Conservation (phyloP, 2,888 invertebrate species). For the Rhabditophanes sp. region DNA sequence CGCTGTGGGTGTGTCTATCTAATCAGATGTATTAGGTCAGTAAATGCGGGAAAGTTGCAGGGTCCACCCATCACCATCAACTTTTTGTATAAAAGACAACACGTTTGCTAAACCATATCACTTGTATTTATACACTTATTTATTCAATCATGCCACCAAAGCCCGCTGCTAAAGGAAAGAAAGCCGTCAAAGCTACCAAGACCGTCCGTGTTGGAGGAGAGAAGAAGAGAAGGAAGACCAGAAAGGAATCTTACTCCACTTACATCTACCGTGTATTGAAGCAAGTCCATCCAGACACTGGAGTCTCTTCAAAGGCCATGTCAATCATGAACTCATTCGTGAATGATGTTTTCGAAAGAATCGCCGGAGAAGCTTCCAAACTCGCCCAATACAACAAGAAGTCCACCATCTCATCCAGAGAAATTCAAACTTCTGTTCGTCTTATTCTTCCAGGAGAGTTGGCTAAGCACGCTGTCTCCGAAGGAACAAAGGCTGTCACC, state of each 20-base stretch:
- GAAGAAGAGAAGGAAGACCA: conserved; percentile 20
- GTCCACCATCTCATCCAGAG: conserved; percentile 55
- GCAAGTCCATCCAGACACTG: conserved; percentile 51
- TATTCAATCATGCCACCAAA: conserved; percentile 9
- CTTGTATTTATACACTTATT: neutral
- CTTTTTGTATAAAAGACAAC: neutral
- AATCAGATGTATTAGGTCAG: neutral
- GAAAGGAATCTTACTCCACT: conserved; percentile 5
- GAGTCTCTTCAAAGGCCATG: conserved; percentile 57
- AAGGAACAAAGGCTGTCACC: conserved; percentile 10
- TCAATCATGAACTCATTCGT: conserved; percentile 60
- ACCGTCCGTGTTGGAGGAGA: conserved; percentile 6
- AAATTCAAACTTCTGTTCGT: conserved; percentile 53
- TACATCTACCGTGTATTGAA: conserved; percentile 46
- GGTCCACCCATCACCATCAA: neutral
- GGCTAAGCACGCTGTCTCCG: conserved; percentile 10
- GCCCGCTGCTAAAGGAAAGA: conserved; percentile 11
- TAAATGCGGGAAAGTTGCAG: neutral
- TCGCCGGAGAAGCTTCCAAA: conserved; percentile 55
- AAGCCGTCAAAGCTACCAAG: conserved; percentile 10
- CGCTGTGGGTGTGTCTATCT: neutral
- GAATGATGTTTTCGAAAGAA: conserved; percentile 58
- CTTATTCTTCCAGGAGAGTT: conserved; percentile 8
- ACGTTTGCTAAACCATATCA: neutral
- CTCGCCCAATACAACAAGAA: conserved; percentile 54